Evolutionary conservation across 2,797 vertebrate species (phyloP).

Genomic region (Eulemur coronatus): DNA sequence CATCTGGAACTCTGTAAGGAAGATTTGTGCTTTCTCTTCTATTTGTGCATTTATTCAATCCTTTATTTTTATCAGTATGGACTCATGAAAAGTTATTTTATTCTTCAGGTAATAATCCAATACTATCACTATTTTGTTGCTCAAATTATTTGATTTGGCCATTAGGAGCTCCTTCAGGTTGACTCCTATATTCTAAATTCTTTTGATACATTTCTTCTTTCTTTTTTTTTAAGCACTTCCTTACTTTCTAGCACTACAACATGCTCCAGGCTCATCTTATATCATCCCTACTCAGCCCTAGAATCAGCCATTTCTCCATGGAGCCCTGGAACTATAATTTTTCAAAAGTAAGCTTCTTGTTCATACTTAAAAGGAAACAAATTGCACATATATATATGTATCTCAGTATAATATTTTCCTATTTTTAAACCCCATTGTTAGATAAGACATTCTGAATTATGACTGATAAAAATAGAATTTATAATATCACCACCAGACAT

Average conservation of each 20-base stretch:
- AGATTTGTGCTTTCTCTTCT: background rate
- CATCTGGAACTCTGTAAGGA: background rate
- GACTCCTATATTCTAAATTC: background rate
- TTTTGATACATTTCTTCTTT: background rate
- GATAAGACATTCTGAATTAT: background rate
- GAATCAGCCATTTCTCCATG: conserved; percentile 11
- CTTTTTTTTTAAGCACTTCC: background rate
- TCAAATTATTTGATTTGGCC: background rate
- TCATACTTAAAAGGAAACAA: conserved; percentile 33
- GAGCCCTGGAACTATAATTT: background rate
- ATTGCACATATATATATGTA: background rate
- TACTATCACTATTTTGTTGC: background rate
- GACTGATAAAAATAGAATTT: conserved; percentile 23
- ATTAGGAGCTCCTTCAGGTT: background rate
- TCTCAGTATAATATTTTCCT: background rate
- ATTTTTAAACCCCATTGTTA: background rate
- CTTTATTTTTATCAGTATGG: background rate
- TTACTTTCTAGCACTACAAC: background rate
- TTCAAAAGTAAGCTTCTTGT: background rate
- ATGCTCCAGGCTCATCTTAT: background rate
- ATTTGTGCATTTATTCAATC: background rate
- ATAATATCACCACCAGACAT: background rate
- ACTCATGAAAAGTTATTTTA: conserved; percentile 17
- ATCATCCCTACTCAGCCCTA: background rate
- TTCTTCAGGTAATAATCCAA: background rate